These are phyloP conservation scores for Caenorhabditis latens DNA, from an alignment of 1,140 invertebrate species.

Conservation along the genomic window DNA sequence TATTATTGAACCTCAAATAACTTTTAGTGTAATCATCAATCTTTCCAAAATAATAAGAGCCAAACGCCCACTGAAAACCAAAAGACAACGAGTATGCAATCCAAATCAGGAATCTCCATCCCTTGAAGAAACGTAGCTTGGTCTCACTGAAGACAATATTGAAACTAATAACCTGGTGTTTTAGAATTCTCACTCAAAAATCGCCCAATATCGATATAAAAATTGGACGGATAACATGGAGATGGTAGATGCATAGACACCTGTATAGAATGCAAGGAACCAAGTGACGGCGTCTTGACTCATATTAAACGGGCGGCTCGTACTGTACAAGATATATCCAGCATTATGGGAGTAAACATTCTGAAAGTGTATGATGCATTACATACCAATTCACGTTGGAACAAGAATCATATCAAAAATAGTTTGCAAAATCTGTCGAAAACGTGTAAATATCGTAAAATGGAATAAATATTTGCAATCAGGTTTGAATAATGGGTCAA, in stretches of 20 bases:
- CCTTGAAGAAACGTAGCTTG: background rate
- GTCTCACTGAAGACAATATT: background rate
- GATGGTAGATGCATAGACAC: background rate
- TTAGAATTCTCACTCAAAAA: background rate
- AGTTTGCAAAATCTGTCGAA: too few species aligned
- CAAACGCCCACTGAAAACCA: background rate
- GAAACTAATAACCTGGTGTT: background rate
- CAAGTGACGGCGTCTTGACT: background rate
- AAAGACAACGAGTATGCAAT: background rate
- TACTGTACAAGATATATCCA: background rate
- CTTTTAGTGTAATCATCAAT: background rate
- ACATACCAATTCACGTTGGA: too few species aligned
- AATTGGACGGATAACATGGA: background rate
- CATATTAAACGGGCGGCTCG: background rate
- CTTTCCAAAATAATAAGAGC: background rate
- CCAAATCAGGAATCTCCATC: background rate
- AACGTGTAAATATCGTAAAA: too few species aligned
- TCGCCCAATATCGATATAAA: background rate
- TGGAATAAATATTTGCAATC: too few species aligned
- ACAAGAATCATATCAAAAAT: too few species aligned
- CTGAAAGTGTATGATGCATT: background rate
- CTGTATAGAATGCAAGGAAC: background rate
- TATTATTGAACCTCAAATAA: background rate
- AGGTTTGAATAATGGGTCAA: too few species aligned
- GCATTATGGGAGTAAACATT: background rate